Evolutionary conservation across 2,888 invertebrate species (phyloP).

Genomic region (Sthenelais limicola): DNA sequence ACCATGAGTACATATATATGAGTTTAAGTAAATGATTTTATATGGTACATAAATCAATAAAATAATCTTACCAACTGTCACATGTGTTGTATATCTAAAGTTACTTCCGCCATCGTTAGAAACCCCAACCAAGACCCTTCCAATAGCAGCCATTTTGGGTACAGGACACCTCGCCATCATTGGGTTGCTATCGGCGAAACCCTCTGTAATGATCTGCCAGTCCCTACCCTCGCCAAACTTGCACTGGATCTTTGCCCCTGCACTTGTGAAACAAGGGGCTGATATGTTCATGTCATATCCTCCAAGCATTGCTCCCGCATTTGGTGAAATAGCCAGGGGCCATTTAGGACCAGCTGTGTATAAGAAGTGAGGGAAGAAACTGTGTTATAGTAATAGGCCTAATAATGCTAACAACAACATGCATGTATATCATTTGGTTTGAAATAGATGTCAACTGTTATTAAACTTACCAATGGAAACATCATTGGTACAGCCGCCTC

Average conservation of each 20-base stretch:
- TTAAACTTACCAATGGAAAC: slow-evolving; percentile 28
- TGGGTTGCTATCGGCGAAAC: slow-evolving; percentile 50
- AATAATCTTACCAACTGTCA: slow-evolving; percentile 90
- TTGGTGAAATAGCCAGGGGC: slow-evolving; percentile 56
- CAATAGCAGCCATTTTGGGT: slow-evolving; percentile 88
- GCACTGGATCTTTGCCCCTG: slow-evolving; percentile 80
- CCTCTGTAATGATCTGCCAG: slow-evolving; percentile 42
- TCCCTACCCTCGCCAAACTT: slow-evolving; percentile 72
- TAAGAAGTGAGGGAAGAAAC: too few species aligned
- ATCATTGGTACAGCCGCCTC: slow-evolving; percentile 59
- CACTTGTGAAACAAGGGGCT: slow-evolving; percentile 90
- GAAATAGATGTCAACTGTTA: background rate
- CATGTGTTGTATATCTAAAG: slow-evolving; percentile 90
- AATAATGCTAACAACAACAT: too few species aligned
- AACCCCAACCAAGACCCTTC: slow-evolving; percentile 89
- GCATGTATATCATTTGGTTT: too few species aligned
- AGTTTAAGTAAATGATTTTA: background rate
- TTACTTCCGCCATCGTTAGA: slow-evolving; percentile 83
- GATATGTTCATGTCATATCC: slow-evolving; percentile 97
- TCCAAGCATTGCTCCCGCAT: slow-evolving; percentile 93
- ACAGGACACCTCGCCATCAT: slow-evolving; percentile 86
- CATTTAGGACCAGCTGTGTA: slow-evolving; percentile 23
- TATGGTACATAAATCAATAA: too few species aligned
- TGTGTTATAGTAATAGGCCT: too few species aligned
- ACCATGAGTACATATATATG: background rate